Evolutionary conservation across 2,888 invertebrate genomes (phyloP).

Genomic region (Bellardia bayeri): DNA sequence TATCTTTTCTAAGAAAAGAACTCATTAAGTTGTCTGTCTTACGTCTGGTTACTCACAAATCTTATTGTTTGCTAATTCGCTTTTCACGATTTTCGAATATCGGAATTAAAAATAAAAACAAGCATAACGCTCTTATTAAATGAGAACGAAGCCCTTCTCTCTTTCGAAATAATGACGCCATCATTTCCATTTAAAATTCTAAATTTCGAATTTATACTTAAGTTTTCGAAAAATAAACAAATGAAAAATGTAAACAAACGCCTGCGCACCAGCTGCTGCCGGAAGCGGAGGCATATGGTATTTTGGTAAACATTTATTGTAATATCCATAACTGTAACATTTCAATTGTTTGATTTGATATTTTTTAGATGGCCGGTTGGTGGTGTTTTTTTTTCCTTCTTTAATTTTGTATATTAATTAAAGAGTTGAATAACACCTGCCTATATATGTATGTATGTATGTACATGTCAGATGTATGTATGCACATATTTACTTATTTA

Average conservation of each 20-base stretch:
- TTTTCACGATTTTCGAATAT: background rate
- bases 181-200: conserved; percentile 21
- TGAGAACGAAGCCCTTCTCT: conserved; percentile 8
- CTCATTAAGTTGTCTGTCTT: conserved; percentile 51
- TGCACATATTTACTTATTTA: background rate
- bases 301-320: conserved; percentile 29
- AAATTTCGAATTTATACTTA: conserved; percentile 14
- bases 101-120: conserved; percentile 3
- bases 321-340: conserved; percentile 54
- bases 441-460: background rate
- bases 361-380: conserved; percentile 11
- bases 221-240: conserved; percentile 52
- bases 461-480: background rate
- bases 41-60: conserved; percentile 44
- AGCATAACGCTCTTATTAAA: background rate
- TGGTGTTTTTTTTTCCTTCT: conserved; percentile 11
- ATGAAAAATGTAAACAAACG: conserved; percentile 64
- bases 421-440: conserved; percentile 46
- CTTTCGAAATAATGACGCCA: conserved; percentile 72
- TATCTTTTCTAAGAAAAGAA: conserved; percentile 14
- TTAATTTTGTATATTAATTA: conserved; percentile 7
- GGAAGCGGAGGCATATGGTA: conserved; percentile 65
- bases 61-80: conserved; percentile 18
- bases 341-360: conserved; percentile 19
- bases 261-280: conserved; percentile 59